Evolutionary conservation across 64 coral and sea anemone genomes (phyloP).

Genomic region (Astreopora myriophthalma): DNA sequence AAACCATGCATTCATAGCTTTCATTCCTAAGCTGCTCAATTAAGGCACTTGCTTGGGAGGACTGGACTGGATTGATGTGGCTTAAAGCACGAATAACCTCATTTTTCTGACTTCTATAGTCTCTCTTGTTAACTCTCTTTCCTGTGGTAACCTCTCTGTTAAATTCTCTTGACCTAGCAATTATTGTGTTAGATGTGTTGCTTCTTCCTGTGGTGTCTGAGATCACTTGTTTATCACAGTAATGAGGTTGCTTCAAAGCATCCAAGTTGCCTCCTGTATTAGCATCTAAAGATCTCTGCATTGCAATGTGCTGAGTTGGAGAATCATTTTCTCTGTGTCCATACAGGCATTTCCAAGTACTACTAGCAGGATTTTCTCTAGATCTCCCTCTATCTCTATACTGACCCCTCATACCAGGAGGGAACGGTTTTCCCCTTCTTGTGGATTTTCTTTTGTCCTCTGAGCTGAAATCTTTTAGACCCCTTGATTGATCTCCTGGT

Average conservation of each 20-base stretch:
- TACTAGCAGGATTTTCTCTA: not conserved
- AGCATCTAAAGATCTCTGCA: not conserved
- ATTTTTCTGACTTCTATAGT: slow-evolving; percentile 21
- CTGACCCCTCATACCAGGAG: not conserved
- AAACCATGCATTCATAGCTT: slow-evolving; percentile 98
- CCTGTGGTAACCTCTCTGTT: not conserved
- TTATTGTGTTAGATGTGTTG: not conserved
- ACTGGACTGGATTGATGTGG: slow-evolving; percentile 44
- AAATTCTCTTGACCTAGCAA: not conserved
- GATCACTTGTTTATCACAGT: not conserved
- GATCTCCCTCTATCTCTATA: not conserved
- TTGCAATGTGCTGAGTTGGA: not conserved
- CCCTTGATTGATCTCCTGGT: not conserved
- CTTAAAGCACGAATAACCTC: not conserved
- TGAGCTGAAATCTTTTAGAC: not conserved
- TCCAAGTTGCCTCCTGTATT: not conserved
- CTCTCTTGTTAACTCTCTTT: not conserved
- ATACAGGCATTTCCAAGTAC: not conserved
- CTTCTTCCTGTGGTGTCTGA: not conserved
- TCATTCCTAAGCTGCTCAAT: slow-evolving; percentile 92
- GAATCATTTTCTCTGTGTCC: not conserved
- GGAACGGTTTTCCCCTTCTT: not conserved
- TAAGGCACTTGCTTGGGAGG: slow-evolving; percentile 84
- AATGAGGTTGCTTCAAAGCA: not conserved
- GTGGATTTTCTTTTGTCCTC: not conserved